Evolutionary conservation across 2,113 vertebrate genomes (phyloP), one percentile per base, ranked within the genome.

Genomic region (Mugil cephalus): DNA sequence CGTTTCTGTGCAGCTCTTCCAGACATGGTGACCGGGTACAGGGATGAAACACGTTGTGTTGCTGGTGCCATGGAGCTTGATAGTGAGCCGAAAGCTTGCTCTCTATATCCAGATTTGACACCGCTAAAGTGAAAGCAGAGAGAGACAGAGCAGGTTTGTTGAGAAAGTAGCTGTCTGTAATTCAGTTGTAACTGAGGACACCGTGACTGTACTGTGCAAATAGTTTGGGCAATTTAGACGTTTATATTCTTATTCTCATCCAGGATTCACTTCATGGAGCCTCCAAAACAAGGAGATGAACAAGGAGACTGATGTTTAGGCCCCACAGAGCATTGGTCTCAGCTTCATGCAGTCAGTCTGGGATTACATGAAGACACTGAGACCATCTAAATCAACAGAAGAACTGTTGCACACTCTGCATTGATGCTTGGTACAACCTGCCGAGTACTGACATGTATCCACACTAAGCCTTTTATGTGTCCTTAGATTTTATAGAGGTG

Each of bases 31-130:
- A 95, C 48, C 97, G 94, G 38, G 94, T 96, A 71, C 94, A 95
- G 0, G 96, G 95, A 47, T 97, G 94, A 78, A 99, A 97, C 80
- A 99, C 92, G 73, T 96, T 97, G 87, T 96, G 96, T 88, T 99
- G 97, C 89, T 97, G 97, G 88, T 97, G 96, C 96, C 96, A 98
- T 69, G 96, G 94, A 6, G 96, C 94, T 78, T 94, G 95, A 90
- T 97, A 99, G 82, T 98, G 98, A n/a, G 95, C 92, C 0, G 95
- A 96, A 87, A 99, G 88, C 93, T 99, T 98, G 84, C 97, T 98
- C 91, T 99, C 98, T 24, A 92, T 82, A 42, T 99, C 97, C 92
- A 99, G 91, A 92, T 97, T 98, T 53, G 98, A 99, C 80, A 99
- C 97, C 1, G 98, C 98, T 99, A 88, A 67, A 61, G 51, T 9